These are phyloP conservation scores for Calliopsis andreniformis DNA, from an alignment of 1,140 invertebrate species.

Conservation along the genomic window DNA sequence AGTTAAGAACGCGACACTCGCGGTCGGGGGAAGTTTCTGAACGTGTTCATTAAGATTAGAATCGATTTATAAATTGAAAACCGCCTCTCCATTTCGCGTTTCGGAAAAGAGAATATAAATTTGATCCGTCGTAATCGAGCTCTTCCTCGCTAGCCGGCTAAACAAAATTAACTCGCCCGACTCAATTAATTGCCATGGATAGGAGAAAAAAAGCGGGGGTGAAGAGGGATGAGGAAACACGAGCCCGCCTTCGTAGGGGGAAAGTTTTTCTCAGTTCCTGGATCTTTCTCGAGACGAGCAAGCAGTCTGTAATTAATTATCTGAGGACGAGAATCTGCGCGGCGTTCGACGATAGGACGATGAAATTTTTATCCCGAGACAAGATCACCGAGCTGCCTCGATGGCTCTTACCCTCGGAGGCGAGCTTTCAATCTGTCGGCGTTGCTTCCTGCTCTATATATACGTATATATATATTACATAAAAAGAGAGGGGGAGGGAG, in stretches of 20 bases:
- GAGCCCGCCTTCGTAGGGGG: neutral
- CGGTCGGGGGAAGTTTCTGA: neutral
- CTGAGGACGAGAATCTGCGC: slow-evolving; percentile 6
- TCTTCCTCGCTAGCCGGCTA: neutral
- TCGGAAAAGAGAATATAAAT: neutral
- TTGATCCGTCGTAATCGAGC: neutral
- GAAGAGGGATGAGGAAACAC: slow-evolving; percentile 3
- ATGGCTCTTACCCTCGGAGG: neutral
- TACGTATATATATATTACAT: no score
- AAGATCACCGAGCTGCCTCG: neutral
- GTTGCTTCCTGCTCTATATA: neutral
- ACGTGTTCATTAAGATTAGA: neutral
- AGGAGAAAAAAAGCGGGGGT: neutral
- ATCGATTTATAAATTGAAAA: neutral
- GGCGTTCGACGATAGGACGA: slow-evolving; percentile 9
- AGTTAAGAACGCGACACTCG: neutral
- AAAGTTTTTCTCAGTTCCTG: slow-evolving; percentile 17
- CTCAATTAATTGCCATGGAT: slow-evolving; percentile 22
- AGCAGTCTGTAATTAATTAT: slow-evolving; percentile 28
- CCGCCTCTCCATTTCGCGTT: neutral
- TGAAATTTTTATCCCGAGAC: slow-evolving; percentile 34
- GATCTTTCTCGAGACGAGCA: slow-evolving; percentile 5
- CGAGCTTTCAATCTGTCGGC: neutral
- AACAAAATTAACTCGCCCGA: slow-evolving; percentile 24
- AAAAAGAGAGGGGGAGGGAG: neutral